A percentile compares a stretch with the other conserved stretches of the same genome.
Evolutionary conservation across 1,140 invertebrate genomes (phyloP).

Genomic region (Acyrthosiphon pisum): DNA sequence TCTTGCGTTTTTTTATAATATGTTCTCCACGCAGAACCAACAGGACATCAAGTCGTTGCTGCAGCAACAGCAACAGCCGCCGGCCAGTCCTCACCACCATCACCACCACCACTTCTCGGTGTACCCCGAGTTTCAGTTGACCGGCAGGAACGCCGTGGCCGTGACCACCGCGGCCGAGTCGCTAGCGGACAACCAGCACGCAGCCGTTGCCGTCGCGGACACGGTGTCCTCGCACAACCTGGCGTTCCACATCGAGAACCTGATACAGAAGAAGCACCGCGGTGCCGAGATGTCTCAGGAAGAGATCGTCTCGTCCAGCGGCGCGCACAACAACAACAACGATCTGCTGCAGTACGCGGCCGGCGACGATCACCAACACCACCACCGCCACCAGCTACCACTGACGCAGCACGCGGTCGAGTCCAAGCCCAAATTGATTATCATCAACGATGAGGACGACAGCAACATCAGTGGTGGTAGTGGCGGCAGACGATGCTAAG

Average conservation of each 20-base stretch:
- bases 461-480: neutral
- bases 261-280: slow-evolving; percentile 49
- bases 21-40: neutral
- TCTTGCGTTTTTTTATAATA: neutral
- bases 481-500: neutral
- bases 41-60: slow-evolving; percentile 37
- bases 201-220: neutral
- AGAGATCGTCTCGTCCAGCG: slow-evolving; percentile 47
- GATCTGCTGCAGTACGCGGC: neutral
- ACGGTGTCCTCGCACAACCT: slow-evolving; percentile 50
- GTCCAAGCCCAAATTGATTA: slow-evolving; percentile 28
- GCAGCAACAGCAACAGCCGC: slow-evolving; percentile 25
- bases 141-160: neutral
- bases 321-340: slow-evolving; percentile 44
- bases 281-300: slow-evolving; percentile 30
- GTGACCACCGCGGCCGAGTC: neutral
- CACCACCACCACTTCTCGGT: slow-evolving; percentile 19
- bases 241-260: slow-evolving; percentile 50
- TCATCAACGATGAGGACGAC: slow-evolving; percentile 48
- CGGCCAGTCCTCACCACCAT: slow-evolving; percentile 6
- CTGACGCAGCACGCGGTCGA: neutral
- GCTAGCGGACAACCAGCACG: neutral
- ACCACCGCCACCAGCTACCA: neutral
- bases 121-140: slow-evolving; percentile 50
- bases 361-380: neutral